A percentile compares a stretch with the other conserved stretches of the same genome.
phyloP scores from a whole-genome alignment of 2,797 vertebrate genomes.

The Mus spretus region DNA sequence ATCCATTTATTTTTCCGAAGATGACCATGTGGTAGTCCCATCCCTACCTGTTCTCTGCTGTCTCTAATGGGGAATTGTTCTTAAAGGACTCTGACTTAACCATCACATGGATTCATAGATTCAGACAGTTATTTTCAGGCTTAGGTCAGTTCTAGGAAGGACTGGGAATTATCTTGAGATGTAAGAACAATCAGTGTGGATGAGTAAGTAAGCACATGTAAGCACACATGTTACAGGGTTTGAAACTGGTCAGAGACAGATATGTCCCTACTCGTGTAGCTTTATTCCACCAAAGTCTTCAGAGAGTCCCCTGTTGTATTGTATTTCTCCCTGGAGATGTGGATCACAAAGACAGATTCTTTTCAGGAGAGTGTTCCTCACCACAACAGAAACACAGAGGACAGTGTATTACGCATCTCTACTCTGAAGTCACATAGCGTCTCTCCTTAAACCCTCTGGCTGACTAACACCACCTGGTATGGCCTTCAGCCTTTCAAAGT shows the following conservation, averaged over 20 bases:
- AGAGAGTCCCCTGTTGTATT: not conserved
- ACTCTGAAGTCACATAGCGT: not conserved
- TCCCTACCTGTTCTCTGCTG: not conserved
- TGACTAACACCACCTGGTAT: not conserved
- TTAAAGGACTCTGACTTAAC: not conserved
- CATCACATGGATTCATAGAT: not conserved
- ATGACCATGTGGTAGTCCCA: not conserved
- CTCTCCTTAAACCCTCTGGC: not conserved
- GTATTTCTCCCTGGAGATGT: not conserved
- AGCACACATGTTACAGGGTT: not conserved
- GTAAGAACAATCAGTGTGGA: not conserved
- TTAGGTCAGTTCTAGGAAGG: not conserved
- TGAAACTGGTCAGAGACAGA: not conserved
- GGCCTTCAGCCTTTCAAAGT: not conserved
- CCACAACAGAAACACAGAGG: not conserved
- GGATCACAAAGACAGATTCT: not conserved
- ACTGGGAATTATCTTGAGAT: not conserved
- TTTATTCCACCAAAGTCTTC: slow-evolving; percentile 15
- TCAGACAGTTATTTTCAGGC: not conserved
- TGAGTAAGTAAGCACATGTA: not conserved
- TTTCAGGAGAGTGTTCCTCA: not conserved
- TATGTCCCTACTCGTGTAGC: not conserved
- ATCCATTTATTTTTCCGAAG: slow-evolving; percentile 34
- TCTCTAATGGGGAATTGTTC: not conserved
- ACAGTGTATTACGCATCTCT: not conserved